Base-by-base conservation (phyloP, 2,113 vertebrate genomes). In the Pionites leucogaster region DNA sequence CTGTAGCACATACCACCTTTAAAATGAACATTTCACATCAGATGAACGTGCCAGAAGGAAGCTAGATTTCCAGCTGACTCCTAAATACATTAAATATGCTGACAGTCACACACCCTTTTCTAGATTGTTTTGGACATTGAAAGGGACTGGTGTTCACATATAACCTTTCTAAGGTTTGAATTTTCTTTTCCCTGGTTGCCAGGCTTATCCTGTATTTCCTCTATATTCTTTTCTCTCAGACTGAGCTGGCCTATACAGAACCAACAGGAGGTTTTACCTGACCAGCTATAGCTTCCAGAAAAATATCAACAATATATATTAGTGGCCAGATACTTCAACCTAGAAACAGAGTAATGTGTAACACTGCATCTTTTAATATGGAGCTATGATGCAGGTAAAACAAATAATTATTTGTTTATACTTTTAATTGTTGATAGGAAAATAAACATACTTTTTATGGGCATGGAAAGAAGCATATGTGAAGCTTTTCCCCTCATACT, bases 391-490 rank as follows among this genome's bases (percentile, higher is more conserved):
- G 55, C 24, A 62, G 19, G 12, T n/a, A 93, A 65, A 86, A 22
- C 31, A 83, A 65, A 8, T 29, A 24, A 62, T 62, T 82, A 52
- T 29, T 88, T 90, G 10, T 82, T 76, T 68, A 17, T 84, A 39
- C 5, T 18, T 88, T 53, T 68, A 86, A 59, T 16, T 72, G 17
- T 33, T 20, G 46, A 46, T 81, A 88, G 90, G 69, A 92, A 88
- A 86, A 82, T 46, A 92, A 95, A 97, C 99, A 95, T 98, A 99
- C 99, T 99, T 99, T 97, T 99, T 99, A 96, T 99, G 99, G 50
- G 99, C 99, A 86, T 99, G 99, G 86, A 99, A 99, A 88, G 99
- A 99, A 55, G 99, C 99, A 63, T 99, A 99, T 14, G 99, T 99
- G 91, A 99, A 99, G 96, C 99, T 99, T 93, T 99, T 99, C 76